These are phyloP conservation scores for Champsocephalus esox DNA, from an alignment of 2,797 vertebrate species.

Conservation along the genomic window DNA sequence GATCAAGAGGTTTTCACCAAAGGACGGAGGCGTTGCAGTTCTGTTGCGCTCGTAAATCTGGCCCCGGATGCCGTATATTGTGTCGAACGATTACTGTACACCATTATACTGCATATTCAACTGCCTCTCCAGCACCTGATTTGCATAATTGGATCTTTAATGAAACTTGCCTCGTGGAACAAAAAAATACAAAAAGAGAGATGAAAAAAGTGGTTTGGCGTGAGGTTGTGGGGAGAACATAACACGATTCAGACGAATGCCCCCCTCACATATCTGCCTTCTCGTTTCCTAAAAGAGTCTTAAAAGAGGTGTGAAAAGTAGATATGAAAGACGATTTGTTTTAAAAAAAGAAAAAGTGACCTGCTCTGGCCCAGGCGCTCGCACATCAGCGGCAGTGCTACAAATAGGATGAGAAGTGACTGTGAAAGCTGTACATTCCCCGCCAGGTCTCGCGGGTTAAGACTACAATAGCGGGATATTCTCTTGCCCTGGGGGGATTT, in stretches of 20 bases:
- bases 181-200: conserved; percentile 78
- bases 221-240: conserved; percentile 61
- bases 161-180: conserved; percentile 94
- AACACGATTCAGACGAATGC: conserved; percentile 72
- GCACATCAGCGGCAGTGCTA: conserved; percentile 88
- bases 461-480: conserved; percentile 90
- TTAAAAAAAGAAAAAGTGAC: conserved; percentile 82
- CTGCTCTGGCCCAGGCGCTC: conserved; percentile 72
- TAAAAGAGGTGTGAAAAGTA: conserved; percentile 8
- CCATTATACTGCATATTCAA: conserved; percentile 90
- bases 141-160: conserved; percentile 97
- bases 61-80: conserved; percentile 89
- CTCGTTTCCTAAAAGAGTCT: conserved; percentile 64
- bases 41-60: conserved; percentile 93
- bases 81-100: conserved; percentile 92
- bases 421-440: conserved; percentile 90
- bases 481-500: conserved; percentile 87
- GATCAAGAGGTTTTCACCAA: conserved; percentile 93
- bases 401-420: conserved; percentile 90
- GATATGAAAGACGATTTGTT: neutral
- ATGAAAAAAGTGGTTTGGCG: conserved; percentile 55
- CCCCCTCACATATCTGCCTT: conserved; percentile 70
- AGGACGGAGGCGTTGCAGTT: conserved; percentile 91
- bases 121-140: conserved; percentile 91
- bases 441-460: conserved; percentile 90